These are phyloP conservation scores for Salvelinus namaycush DNA, from an alignment of 2,113 vertebrate species.

Conservation along the genomic window DNA sequence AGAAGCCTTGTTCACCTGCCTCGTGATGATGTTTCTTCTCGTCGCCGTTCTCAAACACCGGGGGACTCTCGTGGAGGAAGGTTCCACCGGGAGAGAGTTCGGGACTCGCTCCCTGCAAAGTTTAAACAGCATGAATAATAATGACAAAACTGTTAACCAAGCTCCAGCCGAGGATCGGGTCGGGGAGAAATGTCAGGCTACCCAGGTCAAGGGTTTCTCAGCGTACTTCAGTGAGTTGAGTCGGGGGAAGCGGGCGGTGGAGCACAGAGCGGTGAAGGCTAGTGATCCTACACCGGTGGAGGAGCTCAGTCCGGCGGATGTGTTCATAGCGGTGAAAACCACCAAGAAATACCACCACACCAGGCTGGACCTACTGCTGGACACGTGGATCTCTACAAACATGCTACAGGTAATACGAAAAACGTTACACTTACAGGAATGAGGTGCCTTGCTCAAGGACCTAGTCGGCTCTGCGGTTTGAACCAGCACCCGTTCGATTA, in stretches of 20 bases:
- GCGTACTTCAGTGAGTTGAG: constrained; percentile 79
- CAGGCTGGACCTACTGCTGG: constrained; percentile 86
- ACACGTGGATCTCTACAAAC: constrained; percentile 90
- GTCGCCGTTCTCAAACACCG: constrained; percentile 53
- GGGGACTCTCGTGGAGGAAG: constrained; percentile 35
- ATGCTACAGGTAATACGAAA: constrained; percentile 76
- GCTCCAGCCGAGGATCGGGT: not conserved
- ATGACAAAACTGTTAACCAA: not conserved
- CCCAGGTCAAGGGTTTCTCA: constrained; percentile 65
- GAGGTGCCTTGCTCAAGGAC: too few species aligned
- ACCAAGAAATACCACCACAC: constrained; percentile 85
- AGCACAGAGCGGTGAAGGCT: constrained; percentile 8
- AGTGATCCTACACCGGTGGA: constrained; percentile 63
- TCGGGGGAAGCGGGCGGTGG: constrained; percentile 73
- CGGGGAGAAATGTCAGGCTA: not conserved
- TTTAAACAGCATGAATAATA: not conserved
- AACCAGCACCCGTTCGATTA: too few species aligned
- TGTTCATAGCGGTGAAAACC: constrained; percentile 91
- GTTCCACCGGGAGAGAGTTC: constrained; percentile 41
- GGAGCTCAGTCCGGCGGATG: constrained; percentile 73
- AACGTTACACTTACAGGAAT: too few species aligned
- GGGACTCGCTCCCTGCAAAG: not conserved
- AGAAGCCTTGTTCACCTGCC: constrained; percentile 72
- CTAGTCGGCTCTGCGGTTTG: too few species aligned
- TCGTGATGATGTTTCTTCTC: constrained; percentile 74